Base-by-base conservation (phyloP, 1,140 invertebrate genomes). In the Drosophila insularis region DNA sequence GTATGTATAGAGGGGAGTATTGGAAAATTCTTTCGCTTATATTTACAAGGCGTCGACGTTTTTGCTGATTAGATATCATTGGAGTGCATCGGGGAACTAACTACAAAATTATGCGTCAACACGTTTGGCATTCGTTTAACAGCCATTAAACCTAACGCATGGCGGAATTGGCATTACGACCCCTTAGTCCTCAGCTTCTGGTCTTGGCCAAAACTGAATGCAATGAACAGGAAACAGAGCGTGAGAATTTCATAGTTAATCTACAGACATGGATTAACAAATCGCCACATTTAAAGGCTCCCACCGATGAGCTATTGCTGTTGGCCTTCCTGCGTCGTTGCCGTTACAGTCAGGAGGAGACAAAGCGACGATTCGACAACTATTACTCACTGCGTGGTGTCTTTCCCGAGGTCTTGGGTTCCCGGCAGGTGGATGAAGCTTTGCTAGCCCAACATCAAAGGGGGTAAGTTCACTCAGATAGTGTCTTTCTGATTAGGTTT, bases 281-380 rank as follows among this genome's bases (percentile, higher is more conserved):
- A 86, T 94, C 95, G 56, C 93, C 94, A 1, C 94, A 95, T 84
- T 85, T 95, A 32, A 93, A 90, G 55, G 78, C 90, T 0, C 75
- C 87, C 65, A 76, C 65, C 1, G 94, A 94, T 77, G 94, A 95
- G 71, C 94, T 94, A 74, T 93, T 93, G 80, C 69, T 95, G 6
- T 71, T 94, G 43, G 92, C 92, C 39, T 95, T 95, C 82, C 90
- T 96, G 39, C 92, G 95, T 2, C 94, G 94, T 40, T 94, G 94
- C 74, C 95, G 95, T 81, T 95, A 94, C 84, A 95, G 94, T 73
- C 89, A 95, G 70, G 94, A 95, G 90, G 92, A 93, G 74, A 93
- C 94, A 4, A 95, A 95, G 82, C 87, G 93, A 71, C 95, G 95
- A 73, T 71, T 95, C 2, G 95, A 95, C 70, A 93, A 94, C 90